Percentiles rank a stretch among this genome's conserved stretches.
Evolutionary conservation across 2,797 vertebrate species (phyloP).

Genomic region (Meriones psammophilus): DNA sequence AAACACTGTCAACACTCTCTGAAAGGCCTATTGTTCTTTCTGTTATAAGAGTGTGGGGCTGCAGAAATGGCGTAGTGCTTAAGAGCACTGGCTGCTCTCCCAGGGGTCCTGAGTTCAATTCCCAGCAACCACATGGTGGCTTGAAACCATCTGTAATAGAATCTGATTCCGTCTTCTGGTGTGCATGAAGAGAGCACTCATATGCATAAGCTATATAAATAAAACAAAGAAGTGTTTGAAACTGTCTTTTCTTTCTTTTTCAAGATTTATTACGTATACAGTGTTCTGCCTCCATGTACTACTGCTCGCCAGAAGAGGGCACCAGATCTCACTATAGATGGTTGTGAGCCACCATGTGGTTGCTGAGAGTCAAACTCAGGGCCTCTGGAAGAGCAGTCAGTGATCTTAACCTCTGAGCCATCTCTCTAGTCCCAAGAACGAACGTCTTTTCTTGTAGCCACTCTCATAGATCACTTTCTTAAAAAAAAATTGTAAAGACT

Average conservation of each 20-base stretch:
- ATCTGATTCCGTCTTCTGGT: too few relatives aligned
- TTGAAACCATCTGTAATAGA: too few relatives aligned
- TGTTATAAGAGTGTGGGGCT: not conserved
- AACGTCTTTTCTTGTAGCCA: not conserved
- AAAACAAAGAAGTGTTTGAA: not conserved
- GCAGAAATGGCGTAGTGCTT: too few relatives aligned
- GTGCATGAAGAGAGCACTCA: not conserved
- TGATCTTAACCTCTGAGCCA: too few relatives aligned
- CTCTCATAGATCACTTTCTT: not conserved
- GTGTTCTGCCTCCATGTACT: too few relatives aligned
- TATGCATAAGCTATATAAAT: not conserved
- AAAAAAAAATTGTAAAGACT: not conserved
- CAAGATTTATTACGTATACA: too few relatives aligned
- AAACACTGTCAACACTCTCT: constrained; percentile 32
- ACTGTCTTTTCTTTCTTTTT: not conserved
- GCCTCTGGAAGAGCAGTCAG: not conserved
- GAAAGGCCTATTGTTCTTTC: not conserved
- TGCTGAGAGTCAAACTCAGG: not conserved
- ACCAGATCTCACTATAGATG: too few relatives aligned
- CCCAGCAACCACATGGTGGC: too few relatives aligned
- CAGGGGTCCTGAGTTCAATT: not conserved
- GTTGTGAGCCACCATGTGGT: too few relatives aligned
- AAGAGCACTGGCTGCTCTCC: not conserved
- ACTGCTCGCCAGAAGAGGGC: too few relatives aligned
- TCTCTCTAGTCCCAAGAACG: too few relatives aligned